Evolutionary conservation across 2,113 vertebrate species (phyloP).

Genomic region (Spea multiplicata): DNA sequence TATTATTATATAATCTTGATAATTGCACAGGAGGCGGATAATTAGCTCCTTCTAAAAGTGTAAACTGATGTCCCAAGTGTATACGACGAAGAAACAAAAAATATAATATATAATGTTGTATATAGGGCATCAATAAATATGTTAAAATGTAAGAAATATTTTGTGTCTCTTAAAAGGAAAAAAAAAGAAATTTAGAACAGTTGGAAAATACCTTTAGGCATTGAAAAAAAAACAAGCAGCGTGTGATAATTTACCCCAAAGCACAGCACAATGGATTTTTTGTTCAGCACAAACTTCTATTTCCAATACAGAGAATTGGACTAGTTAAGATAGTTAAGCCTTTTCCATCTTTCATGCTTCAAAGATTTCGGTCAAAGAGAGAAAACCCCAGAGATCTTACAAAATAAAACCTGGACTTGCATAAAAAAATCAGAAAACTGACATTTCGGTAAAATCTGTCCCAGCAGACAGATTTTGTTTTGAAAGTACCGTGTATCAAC

Average conservation of each 20-base stretch:
- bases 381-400: constrained; percentile 5
- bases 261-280: constrained; percentile 18
- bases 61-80: constrained; percentile 19
- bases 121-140: too few relatives aligned
- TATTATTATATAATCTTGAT: constrained; percentile 16
- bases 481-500: too few relatives aligned
- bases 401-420: background rate
- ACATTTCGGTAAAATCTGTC: background rate
- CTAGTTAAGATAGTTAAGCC: constrained; percentile 21
- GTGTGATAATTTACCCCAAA: constrained; percentile 31
- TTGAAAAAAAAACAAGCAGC: constrained; percentile 24
- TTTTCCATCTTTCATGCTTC: constrained; percentile 31
- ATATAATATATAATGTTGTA: background rate
- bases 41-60: constrained; percentile 28
- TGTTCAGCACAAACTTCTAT: constrained; percentile 13
- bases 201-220: constrained; percentile 24
- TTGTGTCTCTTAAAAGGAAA: background rate
- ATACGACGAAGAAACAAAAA: constrained; percentile 7
- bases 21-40: constrained; percentile 31
- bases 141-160: too few relatives aligned
- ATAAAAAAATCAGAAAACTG: background rate
- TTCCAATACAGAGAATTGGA: constrained; percentile 1
- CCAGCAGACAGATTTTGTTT: background rate
- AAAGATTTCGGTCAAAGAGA: constrained; percentile 29
- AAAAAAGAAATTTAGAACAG: constrained; percentile 1